Evolutionary conservation across 2,113 vertebrate genomes (phyloP), one percentile per base, ranked within the genome.

Genomic region (Misgurnus anguillicaudatus): DNA sequence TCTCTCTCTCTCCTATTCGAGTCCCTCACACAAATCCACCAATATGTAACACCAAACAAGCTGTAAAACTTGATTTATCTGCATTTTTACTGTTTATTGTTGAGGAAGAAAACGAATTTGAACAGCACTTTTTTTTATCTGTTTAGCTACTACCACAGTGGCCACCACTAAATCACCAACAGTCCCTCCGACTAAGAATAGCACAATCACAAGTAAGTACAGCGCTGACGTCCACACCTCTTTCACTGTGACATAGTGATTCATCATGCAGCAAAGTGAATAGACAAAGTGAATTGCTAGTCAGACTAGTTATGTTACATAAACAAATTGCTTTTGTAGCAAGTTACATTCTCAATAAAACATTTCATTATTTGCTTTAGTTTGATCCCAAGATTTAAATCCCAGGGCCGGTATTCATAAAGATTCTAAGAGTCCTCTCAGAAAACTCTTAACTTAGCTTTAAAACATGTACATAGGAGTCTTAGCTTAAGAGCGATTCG

Each of bases 201-300:
- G n/a, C 62, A 75, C 79, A 9, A 14, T 19, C 16, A 4, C 74
- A 4, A 80, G 82, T 84, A 75, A 68, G 80, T 82, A 11, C 45
- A 36, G 6, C 58, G 45, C 73, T 53, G 4, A 24, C n/a, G 76
- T 38, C 48, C 5, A 45, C 14, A 17, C 67, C 45, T 69, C 47
- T 69, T 51, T 13, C 16, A 55, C 17, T 45, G 42, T 31, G 24
- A 31, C 24, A 45, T 45, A 55, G 51, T 55, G 51, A 55, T 16
- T 6, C 17, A 3, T 55, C 51, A 17, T 6, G 16, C 51, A 17
- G 51, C 51, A 17, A 16, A 17, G 7, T 57, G n/a, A 19, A 19
- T 17, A 57, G 47, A 51, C 9, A 13, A n/a, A 57, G 17, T 57
- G 5, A 57, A 57, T 57, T 14, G 17, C 53, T 55, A 19, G 53